Conservation (phyloP, 1,140 invertebrate species). For the Drosophila fuyamai region DNA sequence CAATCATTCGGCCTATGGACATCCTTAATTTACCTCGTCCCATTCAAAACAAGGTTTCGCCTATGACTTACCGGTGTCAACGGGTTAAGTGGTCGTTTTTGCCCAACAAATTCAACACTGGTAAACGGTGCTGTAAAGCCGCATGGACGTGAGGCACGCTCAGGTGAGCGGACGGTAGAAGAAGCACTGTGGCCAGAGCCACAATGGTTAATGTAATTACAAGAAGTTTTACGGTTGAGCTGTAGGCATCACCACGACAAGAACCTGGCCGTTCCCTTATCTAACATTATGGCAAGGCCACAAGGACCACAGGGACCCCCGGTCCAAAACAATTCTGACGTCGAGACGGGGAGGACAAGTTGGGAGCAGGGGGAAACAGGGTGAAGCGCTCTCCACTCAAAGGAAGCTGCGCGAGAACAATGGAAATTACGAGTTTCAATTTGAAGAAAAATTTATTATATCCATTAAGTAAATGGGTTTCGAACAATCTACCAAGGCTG, state of each 20-base stretch:
- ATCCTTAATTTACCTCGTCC: no score
- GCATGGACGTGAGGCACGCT: background rate
- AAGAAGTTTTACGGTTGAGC: slow-evolving; percentile 70
- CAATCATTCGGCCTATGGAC: no score
- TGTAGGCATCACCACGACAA: slow-evolving; percentile 13
- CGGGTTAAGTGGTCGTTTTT: slow-evolving; percentile 38
- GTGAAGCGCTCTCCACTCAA: background rate
- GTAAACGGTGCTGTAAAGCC: background rate
- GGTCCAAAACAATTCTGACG: slow-evolving; percentile 3
- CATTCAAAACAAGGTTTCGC: no score
- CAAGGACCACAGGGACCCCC: slow-evolving; percentile 3
- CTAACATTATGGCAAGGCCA: slow-evolving; percentile 48
- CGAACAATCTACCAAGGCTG: slow-evolving; percentile 61
- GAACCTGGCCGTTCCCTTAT: slow-evolving; percentile 9
- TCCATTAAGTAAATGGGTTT: slow-evolving; percentile 84
- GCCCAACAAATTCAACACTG: slow-evolving; percentile 35
- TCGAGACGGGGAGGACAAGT: background rate
- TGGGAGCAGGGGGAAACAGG: background rate
- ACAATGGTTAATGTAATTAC: slow-evolving; percentile 79
- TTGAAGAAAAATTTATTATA: slow-evolving; percentile 84
- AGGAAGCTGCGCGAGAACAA: slow-evolving; percentile 73
- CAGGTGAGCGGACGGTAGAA: slow-evolving; percentile 1
- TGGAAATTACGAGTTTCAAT: slow-evolving; percentile 84
- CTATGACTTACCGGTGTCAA: slow-evolving; percentile 13
- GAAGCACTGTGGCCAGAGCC: slow-evolving; percentile 36